Evolutionary conservation across 2,888 invertebrate genomes (phyloP).

Genomic region (Hartigia nigra): DNA sequence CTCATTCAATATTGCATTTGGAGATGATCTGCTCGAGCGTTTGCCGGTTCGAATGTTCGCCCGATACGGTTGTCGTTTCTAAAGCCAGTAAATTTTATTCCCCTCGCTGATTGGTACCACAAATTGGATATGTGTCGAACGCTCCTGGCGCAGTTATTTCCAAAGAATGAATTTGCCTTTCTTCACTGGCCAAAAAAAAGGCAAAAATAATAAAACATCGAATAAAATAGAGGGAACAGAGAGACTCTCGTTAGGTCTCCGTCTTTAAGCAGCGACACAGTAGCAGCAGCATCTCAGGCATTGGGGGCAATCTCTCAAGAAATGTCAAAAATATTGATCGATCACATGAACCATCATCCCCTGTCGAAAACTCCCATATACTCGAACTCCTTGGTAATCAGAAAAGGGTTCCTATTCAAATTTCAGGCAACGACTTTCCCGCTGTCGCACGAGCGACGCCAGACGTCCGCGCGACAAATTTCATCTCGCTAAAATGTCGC

Average conservation of each 20-base stretch:
- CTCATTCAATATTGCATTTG: constrained; percentile 27
- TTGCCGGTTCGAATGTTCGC: constrained; percentile 27
- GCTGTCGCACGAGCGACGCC: constrained; percentile 13
- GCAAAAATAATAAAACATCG: not conserved
- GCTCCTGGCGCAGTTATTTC: not conserved
- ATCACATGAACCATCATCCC: not conserved
- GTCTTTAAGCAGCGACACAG: not conserved
- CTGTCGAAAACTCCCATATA: not conserved
- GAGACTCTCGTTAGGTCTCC: not conserved
- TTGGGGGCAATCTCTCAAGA: not conserved
- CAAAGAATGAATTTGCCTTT: not conserved
- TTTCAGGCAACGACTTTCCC: not conserved
- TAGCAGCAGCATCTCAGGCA: not conserved
- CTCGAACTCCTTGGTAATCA: not conserved
- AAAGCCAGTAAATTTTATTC: constrained; percentile 33
- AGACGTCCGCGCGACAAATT: constrained; percentile 27
- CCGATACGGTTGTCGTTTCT: constrained; percentile 33
- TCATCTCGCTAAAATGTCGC: constrained; percentile 15
- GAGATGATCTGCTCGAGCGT: constrained; percentile 34
- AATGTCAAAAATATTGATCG: not conserved
- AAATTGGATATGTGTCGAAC: constrained; percentile 31
- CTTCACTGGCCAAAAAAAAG: not conserved
- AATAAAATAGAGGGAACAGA: not conserved
- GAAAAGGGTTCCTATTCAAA: not conserved
- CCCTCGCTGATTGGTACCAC: constrained; percentile 25